A percentile compares a stretch with the other conserved stretches of the same genome.
phyloP scores from a whole-genome alignment of 2,888 invertebrate species.

The Acrobasis suavella region DNA sequence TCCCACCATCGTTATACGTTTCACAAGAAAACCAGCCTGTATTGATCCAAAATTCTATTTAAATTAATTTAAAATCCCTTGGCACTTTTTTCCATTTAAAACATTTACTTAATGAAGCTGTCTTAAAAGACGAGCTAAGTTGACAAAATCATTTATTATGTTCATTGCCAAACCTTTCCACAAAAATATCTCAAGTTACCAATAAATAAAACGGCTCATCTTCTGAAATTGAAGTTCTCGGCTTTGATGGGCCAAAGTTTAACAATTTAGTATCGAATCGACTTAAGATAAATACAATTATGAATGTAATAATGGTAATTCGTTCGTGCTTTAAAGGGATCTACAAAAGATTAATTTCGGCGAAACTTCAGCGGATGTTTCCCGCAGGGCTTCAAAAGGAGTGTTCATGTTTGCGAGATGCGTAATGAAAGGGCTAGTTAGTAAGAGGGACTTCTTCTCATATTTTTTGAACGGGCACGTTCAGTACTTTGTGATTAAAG shows the following conservation, averaged over 20 bases:
- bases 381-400: constrained; percentile 2
- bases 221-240: constrained; percentile 45
- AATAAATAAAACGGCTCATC: constrained; percentile 54
- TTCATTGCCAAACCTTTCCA: constrained; percentile 22
- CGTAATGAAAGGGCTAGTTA: constrained; percentile 7
- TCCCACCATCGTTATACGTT: too few species aligned
- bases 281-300: constrained; percentile 23
- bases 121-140: not conserved
- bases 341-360: constrained; percentile 10
- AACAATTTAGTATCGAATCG: constrained; percentile 50
- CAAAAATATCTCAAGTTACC: constrained; percentile 36
- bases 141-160: not conserved
- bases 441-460: too few species aligned
- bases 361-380: constrained; percentile 4
- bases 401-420: constrained; percentile 5
- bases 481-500: not conserved
- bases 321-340: constrained; percentile 7
- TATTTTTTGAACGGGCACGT: not conserved
- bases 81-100: too few species aligned
- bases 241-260: constrained; percentile 59
- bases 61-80: too few species aligned
- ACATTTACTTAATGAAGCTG: not conserved
- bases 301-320: constrained; percentile 11
- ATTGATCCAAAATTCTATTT: too few species aligned
- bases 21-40: too few species aligned